Base-by-base conservation (phyloP, 2,113 vertebrate genomes). In the Pipa parva region DNA sequence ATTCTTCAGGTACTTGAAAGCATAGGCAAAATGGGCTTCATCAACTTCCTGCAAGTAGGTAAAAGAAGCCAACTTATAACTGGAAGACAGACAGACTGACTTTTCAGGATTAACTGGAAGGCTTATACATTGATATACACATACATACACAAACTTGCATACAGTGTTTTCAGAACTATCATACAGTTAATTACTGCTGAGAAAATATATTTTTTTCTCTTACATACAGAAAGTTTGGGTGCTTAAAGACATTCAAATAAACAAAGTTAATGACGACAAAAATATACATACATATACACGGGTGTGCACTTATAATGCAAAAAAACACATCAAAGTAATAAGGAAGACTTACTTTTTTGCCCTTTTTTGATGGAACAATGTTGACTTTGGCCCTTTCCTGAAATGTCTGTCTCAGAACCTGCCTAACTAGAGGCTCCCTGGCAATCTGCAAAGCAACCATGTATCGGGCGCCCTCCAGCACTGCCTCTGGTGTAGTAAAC, bases 401-500 rank as follows among this genome's bases (percentile, higher is more conserved):
- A 77, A 98, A 99, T 31, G 97, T 99, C 58, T 99, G 97, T 24
- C 96, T 85, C 68, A 99, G 85, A 46, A 99, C 97, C 60, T 99
- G 96, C 33, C 96, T 91, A 72, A 99, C 96, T 51, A 99, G 82
- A 39, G 97, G 97, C 60, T 99, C 97, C 15, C 95, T 89, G 59
- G 97, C 97, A 24, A 99, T 95, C 78, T 98, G 95, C 85, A 99
- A 88, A 66, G 95, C 96, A 68, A 99, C 97, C 97, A 99, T 99
- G 84, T 98, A 99, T 28, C 97, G 89, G 8, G 96, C 94, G 61
- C 96, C 97, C 70, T 99, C 95, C 63, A 99, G 85, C 70, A 99
- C 97, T 0, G 91, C 87, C 77, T 99, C 96, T 0, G 95, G 88
- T 17, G 86, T 92, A 59, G 84, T 80, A 76, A 99, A 99, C 20